Conservation (phyloP, 2,888 invertebrate genomes). For the Aspidiotus rigidus region DNA sequence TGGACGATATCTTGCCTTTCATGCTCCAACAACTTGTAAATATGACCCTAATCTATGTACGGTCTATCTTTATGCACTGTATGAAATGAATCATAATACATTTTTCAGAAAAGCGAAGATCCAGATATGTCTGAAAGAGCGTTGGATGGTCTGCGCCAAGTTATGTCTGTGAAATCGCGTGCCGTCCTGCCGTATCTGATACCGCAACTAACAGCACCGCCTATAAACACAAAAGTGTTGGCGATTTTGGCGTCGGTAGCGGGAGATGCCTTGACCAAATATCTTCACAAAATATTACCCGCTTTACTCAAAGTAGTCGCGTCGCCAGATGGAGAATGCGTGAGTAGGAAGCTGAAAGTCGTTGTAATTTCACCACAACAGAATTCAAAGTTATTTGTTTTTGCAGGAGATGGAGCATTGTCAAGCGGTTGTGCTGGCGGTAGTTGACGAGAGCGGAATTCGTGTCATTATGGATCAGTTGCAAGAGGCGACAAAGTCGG, state of each 20-base stretch:
- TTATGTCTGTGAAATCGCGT: constrained; percentile 92
- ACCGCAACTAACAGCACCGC: constrained; percentile 80
- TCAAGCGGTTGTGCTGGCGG: constrained; percentile 83
- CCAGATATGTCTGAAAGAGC: constrained; percentile 74
- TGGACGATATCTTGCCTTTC: constrained; percentile 92
- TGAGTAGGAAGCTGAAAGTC: constrained; percentile 5
- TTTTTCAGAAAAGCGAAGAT: constrained; percentile 61
- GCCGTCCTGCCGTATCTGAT: constrained; percentile 93
- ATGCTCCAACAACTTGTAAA: constrained; percentile 68
- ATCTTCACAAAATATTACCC: constrained; percentile 82
- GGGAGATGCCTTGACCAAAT: constrained; percentile 82
- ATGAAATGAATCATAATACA: neutral
- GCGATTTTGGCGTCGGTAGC: constrained; percentile 91
- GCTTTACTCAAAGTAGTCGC: constrained; percentile 55
- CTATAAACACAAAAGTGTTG: constrained; percentile 86
- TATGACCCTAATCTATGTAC: neutral
- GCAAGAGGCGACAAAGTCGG: constrained; percentile 62
- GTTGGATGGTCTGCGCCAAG: constrained; percentile 89
- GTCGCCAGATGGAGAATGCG: constrained; percentile 27
- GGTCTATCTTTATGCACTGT: neutral
- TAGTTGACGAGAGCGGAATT: constrained; percentile 77
- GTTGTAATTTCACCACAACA: neutral
- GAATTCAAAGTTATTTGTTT: neutral
- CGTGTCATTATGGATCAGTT: constrained; percentile 78
- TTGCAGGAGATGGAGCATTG: constrained; percentile 77